Evolutionary conservation across 2,888 invertebrate genomes (phyloP).

Genomic region (Anaspis maculata): DNA sequence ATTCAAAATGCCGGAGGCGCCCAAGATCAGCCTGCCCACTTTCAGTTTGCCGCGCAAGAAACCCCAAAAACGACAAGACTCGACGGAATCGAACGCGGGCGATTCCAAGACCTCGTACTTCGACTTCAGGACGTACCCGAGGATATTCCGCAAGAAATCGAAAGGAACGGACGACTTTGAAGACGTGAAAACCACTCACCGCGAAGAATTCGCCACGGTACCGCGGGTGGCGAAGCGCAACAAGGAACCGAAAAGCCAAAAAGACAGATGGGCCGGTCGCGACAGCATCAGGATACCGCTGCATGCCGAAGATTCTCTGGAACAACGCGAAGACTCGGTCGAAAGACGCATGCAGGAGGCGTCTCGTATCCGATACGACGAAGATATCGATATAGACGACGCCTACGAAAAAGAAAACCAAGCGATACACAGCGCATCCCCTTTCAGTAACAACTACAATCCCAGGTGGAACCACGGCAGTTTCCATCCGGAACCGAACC

Average conservation of each 20-base stretch:
- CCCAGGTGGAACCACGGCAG: slow-evolving; percentile 39
- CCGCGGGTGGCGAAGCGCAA: slow-evolving; percentile 37
- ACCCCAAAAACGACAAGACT: slow-evolving; percentile 40
- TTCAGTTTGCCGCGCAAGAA: slow-evolving; percentile 38
- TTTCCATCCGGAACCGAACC: slow-evolving; percentile 28
- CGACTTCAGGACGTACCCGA: slow-evolving; percentile 71
- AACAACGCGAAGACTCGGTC: slow-evolving; percentile 18
- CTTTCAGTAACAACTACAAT: slow-evolving; percentile 31
- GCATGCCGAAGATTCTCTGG: slow-evolving; percentile 34
- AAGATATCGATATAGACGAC: slow-evolving; percentile 42
- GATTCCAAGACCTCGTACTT: slow-evolving; percentile 52
- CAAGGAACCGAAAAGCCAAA: slow-evolving; percentile 10
- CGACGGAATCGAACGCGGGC: slow-evolving; percentile 46
- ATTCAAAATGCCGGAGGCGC: slow-evolving; percentile 54
- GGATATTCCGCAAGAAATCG: slow-evolving; percentile 48
- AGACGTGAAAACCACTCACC: slow-evolving; percentile 12
- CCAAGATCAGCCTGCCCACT: slow-evolving; percentile 55
- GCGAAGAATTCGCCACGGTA: slow-evolving; percentile 60
- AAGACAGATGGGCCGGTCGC: slow-evolving; percentile 18
- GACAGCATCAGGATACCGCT: slow-evolving; percentile 34
- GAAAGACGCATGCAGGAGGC: slow-evolving; percentile 16
- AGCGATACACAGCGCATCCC: slow-evolving; percentile 42
- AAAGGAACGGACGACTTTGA: slow-evolving; percentile 12
- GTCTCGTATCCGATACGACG: slow-evolving; percentile 37
- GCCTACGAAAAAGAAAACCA: slow-evolving; percentile 48